These are phyloP conservation scores for Tetragonula carbonaria DNA, from an alignment of 2,888 invertebrate genomes.

Conservation along the genomic window DNA sequence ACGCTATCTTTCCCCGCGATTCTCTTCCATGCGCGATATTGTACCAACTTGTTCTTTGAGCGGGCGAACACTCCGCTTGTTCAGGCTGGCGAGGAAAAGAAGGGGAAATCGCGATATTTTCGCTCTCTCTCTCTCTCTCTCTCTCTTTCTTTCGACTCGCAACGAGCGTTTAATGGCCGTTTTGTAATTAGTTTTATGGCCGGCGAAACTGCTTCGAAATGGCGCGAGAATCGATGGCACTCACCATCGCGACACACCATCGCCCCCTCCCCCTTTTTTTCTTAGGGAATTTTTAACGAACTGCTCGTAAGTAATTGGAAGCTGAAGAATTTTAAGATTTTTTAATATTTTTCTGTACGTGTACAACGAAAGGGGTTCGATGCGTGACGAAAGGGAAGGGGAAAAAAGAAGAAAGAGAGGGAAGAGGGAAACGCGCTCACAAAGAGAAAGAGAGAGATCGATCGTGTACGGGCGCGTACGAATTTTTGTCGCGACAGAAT, in stretches of 20 bases:
- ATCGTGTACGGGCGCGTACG: too few species aligned
- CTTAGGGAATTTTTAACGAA: background rate
- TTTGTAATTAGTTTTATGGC: conserved; percentile 10
- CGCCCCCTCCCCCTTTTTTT: background rate
- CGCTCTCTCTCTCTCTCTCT: background rate
- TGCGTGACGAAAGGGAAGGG: too few species aligned
- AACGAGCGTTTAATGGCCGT: conserved; percentile 1
- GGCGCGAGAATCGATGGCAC: conserved; percentile 13
- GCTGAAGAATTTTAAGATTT: too few species aligned
- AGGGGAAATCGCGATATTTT: background rate
- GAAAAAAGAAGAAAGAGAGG: too few species aligned
- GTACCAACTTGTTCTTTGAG: conserved; percentile 10
- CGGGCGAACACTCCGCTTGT: background rate
- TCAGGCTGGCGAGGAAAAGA: background rate
- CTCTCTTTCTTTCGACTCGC: background rate
- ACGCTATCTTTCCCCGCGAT: background rate
- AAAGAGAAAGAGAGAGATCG: too few species aligned
- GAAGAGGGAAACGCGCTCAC: too few species aligned
- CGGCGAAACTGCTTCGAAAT: background rate
- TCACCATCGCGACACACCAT: background rate
- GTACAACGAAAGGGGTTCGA: too few species aligned
- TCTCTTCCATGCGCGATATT: background rate
- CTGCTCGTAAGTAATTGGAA: conserved; percentile 11
- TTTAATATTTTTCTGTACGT: too few species aligned
- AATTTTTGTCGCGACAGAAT: too few species aligned